phyloP scores from a whole-genome alignment of 2,113 vertebrate genomes.

The Columbina picui region DNA sequence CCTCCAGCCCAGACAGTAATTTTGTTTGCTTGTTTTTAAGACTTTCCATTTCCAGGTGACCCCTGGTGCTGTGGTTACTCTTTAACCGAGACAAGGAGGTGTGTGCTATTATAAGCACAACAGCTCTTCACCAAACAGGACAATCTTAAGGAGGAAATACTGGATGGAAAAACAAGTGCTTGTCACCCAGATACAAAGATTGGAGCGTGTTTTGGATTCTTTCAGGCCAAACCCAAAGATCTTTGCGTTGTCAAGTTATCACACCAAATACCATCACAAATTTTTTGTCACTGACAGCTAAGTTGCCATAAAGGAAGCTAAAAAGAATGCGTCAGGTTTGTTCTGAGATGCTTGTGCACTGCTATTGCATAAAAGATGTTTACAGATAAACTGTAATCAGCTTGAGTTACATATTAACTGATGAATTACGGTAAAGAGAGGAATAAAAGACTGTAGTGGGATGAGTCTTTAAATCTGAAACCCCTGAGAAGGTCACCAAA shows the following conservation, averaged over 20 bases:
- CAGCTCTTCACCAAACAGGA: conserved; percentile 53
- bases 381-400: conserved; percentile 67
- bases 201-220: conserved; percentile 61
- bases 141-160: conserved; percentile 66
- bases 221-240: conserved; percentile 56
- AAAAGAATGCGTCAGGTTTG: neutral
- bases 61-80: conserved; percentile 44
- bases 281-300: conserved; percentile 15
- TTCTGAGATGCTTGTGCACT: neutral
- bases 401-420: conserved; percentile 68
- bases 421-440: conserved; percentile 53
- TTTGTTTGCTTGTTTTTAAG: conserved; percentile 19
- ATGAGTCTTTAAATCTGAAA: conserved; percentile 63
- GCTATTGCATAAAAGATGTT: conserved; percentile 46
- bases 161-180: conserved; percentile 57
- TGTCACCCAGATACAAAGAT: conserved; percentile 52
- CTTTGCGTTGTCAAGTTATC: conserved; percentile 32
- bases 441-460: conserved; percentile 45
- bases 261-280: conserved; percentile 16
- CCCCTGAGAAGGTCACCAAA: conserved; percentile 54
- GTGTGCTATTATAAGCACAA: neutral
- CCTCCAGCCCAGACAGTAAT: neutral
- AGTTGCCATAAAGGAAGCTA: neutral
- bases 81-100: conserved; percentile 60
- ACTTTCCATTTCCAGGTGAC: conserved; percentile 63